phyloP scores from a whole-genome alignment of 2,888 invertebrate genomes.

The Nephrotoma guestfalica region DNA sequence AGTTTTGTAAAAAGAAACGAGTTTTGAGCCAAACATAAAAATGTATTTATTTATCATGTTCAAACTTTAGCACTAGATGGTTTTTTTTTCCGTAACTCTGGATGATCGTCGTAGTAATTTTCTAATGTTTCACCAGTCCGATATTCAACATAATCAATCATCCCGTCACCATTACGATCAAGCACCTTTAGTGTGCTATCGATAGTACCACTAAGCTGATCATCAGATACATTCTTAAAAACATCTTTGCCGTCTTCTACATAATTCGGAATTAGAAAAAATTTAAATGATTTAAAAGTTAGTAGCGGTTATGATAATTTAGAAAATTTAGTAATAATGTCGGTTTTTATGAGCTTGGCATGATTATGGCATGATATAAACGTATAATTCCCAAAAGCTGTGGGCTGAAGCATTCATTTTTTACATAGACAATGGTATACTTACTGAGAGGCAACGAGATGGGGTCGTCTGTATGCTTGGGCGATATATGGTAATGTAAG shows the following conservation, averaged over 20 bases:
- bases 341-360: not conserved
- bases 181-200: constrained; percentile 49
- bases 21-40: not conserved
- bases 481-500: not conserved
- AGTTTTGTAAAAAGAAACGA: not conserved
- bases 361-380: not conserved
- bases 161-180: constrained; percentile 61
- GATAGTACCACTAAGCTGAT: constrained; percentile 22
- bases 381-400: not conserved
- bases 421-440: not conserved
- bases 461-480: not conserved
- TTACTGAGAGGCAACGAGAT: not conserved
- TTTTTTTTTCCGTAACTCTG: not conserved
- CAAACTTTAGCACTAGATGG: not conserved
- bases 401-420: not conserved
- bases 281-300: not conserved
- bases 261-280: not conserved
- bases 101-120: not conserved
- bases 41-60: not conserved
- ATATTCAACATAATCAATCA: constrained; percentile 50
- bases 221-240: not conserved
- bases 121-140: constrained; percentile 15
- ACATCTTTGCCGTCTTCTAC: not conserved
- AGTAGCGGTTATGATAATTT: not conserved
- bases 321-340: not conserved